Base-by-base conservation (phyloP, 1,140 invertebrate genomes). In the Monochamus saltuarius region DNA sequence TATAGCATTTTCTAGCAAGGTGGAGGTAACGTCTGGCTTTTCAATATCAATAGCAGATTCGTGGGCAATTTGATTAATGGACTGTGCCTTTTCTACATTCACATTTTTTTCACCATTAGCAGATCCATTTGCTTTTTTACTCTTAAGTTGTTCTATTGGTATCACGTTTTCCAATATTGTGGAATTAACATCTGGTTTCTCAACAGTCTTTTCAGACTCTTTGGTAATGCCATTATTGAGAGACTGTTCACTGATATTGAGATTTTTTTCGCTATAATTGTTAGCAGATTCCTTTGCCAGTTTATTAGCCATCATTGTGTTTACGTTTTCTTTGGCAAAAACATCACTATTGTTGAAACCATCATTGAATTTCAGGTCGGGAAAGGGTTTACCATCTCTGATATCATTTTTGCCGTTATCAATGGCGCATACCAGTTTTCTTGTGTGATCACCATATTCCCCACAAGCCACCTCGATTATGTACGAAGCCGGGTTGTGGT, bases 401-500 rank as follows among this genome's bases (percentile, higher is more conserved):
- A 92, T 90, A 71, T 92, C 89, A 59, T 86, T 80, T 68, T 89
- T 88, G 42, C 90, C 90, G 74, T 93, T 93, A 46, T 88, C 83
- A 38, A 93, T 90, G 1, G 92, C 93, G 10, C 89, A 84, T 4
- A 73, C 71, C 1, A 97, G 77, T 67, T 88, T 92, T 56, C 85
- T 83, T 1, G 89, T 91, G 67, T 95, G 91, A 69, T 95, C 90
- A 0, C 95, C 95, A 75, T 97, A 95, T 77, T 97, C 95, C 0
- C 95, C 95, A 73, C 92, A 94, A 0, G 95, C 92, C 0, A 97
- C 92, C 49, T 67, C 94, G 79, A 97, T 96, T 55, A 95, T 90
- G 81, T 95, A 98, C 61, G 95, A 97, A 9, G 95, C 94, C 13
- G 95, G 95, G 80, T 98, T 99, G 77, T 98, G 95, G 76, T 98